Evolutionary conservation across 2,797 vertebrate species (phyloP).

Genomic region (Platyrinchus mystaceus): DNA sequence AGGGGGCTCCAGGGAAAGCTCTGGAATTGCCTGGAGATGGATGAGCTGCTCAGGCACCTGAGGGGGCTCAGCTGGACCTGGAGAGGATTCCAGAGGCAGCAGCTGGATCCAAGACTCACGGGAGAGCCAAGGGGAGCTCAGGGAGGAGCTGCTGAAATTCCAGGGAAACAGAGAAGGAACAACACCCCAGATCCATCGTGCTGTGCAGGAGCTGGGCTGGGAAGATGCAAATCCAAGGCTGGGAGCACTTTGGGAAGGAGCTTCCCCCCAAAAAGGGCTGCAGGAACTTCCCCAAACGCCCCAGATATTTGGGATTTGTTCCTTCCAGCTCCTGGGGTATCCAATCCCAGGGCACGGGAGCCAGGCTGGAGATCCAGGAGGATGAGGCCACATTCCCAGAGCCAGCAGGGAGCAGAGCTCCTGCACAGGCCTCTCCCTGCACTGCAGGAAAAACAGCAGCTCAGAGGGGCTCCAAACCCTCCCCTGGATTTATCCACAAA

Average conservation of each 20-base stretch:
- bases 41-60: neutral
- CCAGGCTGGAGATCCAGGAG: neutral
- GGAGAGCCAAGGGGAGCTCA: neutral
- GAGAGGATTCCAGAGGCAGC: neutral
- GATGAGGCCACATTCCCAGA: neutral
- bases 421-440: neutral
- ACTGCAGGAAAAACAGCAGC: neutral
- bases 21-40: neutral
- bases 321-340: neutral
- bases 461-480: neutral
- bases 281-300: neutral
- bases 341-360: neutral
- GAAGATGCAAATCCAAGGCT: neutral
- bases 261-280: neutral
- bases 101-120: neutral
- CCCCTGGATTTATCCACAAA: neutral
- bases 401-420: neutral
- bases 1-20: neutral
- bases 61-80: neutral
- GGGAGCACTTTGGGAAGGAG: neutral
- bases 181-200: fast-evolving
- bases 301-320: neutral
- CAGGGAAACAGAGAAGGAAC: neutral
- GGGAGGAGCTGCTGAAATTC: neutral
- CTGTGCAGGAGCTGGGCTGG: neutral